Conservation (phyloP, 2,797 vertebrate species). For the Pangasius djambal region DNA sequence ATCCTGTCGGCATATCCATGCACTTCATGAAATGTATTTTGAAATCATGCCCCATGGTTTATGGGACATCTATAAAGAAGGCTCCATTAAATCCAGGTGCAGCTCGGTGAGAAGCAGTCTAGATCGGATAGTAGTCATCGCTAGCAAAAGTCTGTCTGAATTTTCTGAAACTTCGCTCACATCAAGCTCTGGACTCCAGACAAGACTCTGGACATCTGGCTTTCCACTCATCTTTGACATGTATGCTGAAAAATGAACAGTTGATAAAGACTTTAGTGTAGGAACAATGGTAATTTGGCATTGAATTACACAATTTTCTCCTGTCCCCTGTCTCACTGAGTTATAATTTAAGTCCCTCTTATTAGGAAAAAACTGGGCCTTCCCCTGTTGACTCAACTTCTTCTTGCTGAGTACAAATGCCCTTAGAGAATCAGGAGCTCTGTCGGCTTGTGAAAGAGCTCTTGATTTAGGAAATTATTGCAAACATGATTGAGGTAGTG, state of each 20-base stretch:
- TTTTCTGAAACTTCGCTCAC: conserved; percentile 42
- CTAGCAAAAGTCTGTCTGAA: conserved; percentile 43
- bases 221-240: conserved; percentile 42
- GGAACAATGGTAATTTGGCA: conserved; percentile 44
- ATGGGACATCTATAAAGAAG: conserved; percentile 56
- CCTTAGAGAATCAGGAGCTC: conserved; percentile 54
- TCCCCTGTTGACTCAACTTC: conserved; percentile 51
- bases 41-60: conserved; percentile 57
- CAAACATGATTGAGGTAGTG: conserved; percentile 58
- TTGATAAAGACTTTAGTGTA: conserved; percentile 51
- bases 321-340: conserved; percentile 44
- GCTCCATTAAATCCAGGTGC: conserved; percentile 58
- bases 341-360: conserved; percentile 51
- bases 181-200: conserved; percentile 40
- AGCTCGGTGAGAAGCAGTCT: conserved; percentile 30
- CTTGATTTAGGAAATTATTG: conserved; percentile 65
- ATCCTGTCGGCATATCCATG: conserved; percentile 57
- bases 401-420: conserved; percentile 51
- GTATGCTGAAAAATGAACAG: conserved; percentile 17
- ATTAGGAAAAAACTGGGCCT: conserved; percentile 45
- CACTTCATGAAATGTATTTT: conserved; percentile 56
- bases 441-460: conserved; percentile 53
- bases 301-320: conserved; percentile 52
- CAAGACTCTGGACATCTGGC: conserved; percentile 56
- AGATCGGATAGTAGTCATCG: conserved; percentile 33